Conservation (phyloP, 2,113 vertebrate species). For the Syngnathoides biaculeatus region DNA sequence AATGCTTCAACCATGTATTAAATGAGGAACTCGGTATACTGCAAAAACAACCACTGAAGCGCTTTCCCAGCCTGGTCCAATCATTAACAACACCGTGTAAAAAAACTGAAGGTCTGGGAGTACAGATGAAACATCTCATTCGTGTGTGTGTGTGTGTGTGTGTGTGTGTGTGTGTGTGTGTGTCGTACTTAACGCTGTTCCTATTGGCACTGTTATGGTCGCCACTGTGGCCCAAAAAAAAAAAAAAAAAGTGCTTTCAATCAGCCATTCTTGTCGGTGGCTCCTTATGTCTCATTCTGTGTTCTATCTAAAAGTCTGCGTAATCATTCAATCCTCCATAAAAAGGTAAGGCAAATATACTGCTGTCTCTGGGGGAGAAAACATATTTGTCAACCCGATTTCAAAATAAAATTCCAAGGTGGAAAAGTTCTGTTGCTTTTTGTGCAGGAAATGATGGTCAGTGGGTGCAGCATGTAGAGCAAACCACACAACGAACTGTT, state of each 20-base stretch:
- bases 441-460: conserved; percentile 10
- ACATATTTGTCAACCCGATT: neutral
- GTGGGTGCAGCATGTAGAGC: conserved; percentile 21
- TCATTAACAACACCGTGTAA: conserved; percentile 33
- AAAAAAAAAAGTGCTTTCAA: conserved; percentile 67
- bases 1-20: neutral
- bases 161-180: neutral
- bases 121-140: conserved; percentile 43
- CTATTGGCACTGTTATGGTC: conserved; percentile 43
- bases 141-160: conserved; percentile 13
- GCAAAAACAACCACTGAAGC: conserved; percentile 41
- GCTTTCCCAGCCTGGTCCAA: conserved; percentile 22
- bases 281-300: conserved; percentile 18
- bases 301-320: neutral
- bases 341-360: conserved; percentile 66
- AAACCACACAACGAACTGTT: conserved; percentile 26
- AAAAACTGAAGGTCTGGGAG: conserved; percentile 33
- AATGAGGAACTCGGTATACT: conserved; percentile 47
- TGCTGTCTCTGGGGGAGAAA: conserved; percentile 23
- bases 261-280: conserved; percentile 15
- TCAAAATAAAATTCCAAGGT: neutral
- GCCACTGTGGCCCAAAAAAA: conserved; percentile 25
- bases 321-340: conserved; percentile 51
- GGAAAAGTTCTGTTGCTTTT: conserved; percentile 24
- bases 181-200: conserved; percentile 25